These are phyloP conservation scores for Capra hircus DNA, from an alignment of 2,113 vertebrate species.

Conservation along the genomic window DNA sequence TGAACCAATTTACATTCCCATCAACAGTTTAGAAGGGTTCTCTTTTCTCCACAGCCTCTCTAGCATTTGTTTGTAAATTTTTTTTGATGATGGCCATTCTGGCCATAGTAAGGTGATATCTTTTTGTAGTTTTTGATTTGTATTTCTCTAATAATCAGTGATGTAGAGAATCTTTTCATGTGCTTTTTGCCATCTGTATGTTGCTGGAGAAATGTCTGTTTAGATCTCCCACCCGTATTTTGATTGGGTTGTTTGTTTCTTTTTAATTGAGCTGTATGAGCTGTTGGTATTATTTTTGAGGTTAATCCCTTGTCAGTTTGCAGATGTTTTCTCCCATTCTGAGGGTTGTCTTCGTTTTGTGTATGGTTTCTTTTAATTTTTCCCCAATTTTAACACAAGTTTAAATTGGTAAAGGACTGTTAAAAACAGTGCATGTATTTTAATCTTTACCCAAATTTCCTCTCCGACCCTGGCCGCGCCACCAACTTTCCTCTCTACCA, in stretches of 20 bases:
- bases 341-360: neutral
- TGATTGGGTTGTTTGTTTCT: neutral
- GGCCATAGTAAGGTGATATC: neutral
- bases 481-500: neutral
- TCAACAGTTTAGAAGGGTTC: neutral
- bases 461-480: accelerated
- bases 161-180: neutral
- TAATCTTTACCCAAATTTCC: neutral
- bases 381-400: neutral
- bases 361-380: neutral
- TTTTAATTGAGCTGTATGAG: neutral
- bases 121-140: neutral
- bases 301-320: neutral
- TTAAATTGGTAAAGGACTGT: neutral
- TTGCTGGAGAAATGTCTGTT: neutral
- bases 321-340: neutral
- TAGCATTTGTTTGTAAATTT: neutral
- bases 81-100: neutral
- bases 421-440: neutral
- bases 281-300: neutral
- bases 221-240: neutral
- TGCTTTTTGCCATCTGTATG: neutral
- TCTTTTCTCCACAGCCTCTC: no score
- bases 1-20: neutral
- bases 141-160: neutral